Evolutionary conservation across 2,113 vertebrate species (phyloP), one percentile per base, ranked within the genome.

Genomic region (Hippocampus barbouri): DNA sequence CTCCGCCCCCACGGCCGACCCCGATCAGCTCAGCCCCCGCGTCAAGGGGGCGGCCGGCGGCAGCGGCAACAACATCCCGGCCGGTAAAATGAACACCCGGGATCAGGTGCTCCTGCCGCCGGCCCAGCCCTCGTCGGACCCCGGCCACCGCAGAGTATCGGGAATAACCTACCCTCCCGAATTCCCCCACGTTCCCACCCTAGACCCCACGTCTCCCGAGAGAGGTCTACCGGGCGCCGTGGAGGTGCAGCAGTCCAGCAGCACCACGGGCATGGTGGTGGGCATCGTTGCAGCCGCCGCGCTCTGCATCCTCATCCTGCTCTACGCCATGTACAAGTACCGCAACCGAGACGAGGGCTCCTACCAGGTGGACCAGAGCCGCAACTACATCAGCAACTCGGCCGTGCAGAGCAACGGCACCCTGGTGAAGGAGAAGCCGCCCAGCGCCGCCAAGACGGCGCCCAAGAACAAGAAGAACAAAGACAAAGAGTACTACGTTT

Each of bases 301-400:
- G 27, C 94, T 97, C 76, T 97, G 96, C 88, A 97, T 97, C 90
- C 95, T 97, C 85, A 97, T 97, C 87, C 93, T 97, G 8, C 94
- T 97, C 74, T 97, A 97, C 70, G 96, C 96, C 90, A 97, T 97
- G 96, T 97, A 97, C 89, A 97, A 97, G 87, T 97, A 97, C 77
- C 95, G 96, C 83, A 97, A 97, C 91, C 92, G 96, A 4, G 96
- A 97, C 66, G 96, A 97, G 72, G 96, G 95, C 81, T 97, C 96
- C 79, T 97, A 96, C 90, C 95, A 96, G 85, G 95, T 97, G 87
- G 96, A 97, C 89, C 95, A 97, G 92, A 96, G 92, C 75, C 94
- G 96, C 72, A 96, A 96, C 91, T 96, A 96, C 92, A 96, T 96
- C 89, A 96, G 96, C 88, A 96, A 95, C 87, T 96, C 95, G n/a